Evolutionary conservation across 1,140 invertebrate species (phyloP), one percentile per base, ranked within the genome.

Genomic region (Stegodyphus mimosarum): DNA sequence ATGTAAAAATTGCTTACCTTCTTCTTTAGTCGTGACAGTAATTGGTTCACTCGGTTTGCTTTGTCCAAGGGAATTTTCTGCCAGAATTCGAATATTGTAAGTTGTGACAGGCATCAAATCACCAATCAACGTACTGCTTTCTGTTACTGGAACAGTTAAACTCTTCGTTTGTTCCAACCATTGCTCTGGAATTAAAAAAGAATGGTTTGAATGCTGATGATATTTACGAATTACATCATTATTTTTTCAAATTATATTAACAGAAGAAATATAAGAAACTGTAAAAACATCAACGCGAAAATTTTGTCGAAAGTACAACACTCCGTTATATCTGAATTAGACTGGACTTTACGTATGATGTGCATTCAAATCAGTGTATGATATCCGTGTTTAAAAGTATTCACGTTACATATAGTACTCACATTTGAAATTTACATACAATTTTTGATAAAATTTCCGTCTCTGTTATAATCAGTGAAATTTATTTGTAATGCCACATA

Each of bases 41-140:
- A 96, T 93, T 64, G 95, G 93, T 89, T 96, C 94, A 88, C 96
- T 97, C 3, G 95, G 95, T 89, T 96, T 94, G 87, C 96, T 97
- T 81, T 94, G 92, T 10, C 91, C 91, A 0, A 92, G 88, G 6
- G 89, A 88, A 88, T 92, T 92, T 83, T 90, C 89, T 2, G 91
- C 91, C 64, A 90, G 85, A 6, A 91, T 87, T 50, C 90, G 83
- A 15, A 91, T 87, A 67, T 90, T 87, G 86, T 91, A 92, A 18
- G 87, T 86, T 48, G 89, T 90, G 6, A 90, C 87, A 2, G 91
- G 91, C 6, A 89, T 88, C 9, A 92, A 87, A 50, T 88, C 88
- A 6, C 87, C 80, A 15, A 92, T 52, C 7, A 87, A 67, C 33
- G 84, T 87, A 9, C 94, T 94, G 3, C 94, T 94, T 89, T 95